Base-by-base conservation (phyloP, 2,888 invertebrate genomes). In the Cerastis rubricosa region DNA sequence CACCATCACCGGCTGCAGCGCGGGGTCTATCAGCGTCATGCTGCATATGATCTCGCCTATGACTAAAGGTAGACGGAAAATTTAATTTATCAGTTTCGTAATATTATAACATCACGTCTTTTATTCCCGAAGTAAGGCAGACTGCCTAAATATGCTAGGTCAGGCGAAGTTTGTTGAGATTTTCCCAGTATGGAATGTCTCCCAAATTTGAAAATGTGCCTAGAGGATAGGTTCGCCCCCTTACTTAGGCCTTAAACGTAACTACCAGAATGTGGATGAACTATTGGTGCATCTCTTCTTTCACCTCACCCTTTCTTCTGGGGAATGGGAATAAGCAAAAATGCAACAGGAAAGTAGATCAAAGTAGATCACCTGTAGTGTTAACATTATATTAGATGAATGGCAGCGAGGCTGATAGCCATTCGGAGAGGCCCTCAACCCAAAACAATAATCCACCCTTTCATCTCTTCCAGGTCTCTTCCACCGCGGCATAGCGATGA, bases 401-500 rank as follows among this genome's bases (percentile, higher is more conserved):
- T 54, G 54, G n/a, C n/a, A 54, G 54, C 54, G 54, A 54, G 5
- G 12, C 4, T n/a, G 11, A 54, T n/a, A 54, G n/a, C 4, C n/a
- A 9, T 0, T 57, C 6, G 4, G 54, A 12, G 5, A 6, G 1
- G n/a, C 57, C 17, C 8, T 3, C 0, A 59, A 3, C 2, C 8
- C 8, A 29, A 59, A 29, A 25, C 3, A 0, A 29, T 19, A 59
- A 3, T 29, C 22, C 19, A 22, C 19, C 59, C 40, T 64, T 43
- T 43, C n/a, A 43, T 64, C 17, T 12, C 3, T 71, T 74, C 6
- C 88, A 97, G 97, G 97, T 69, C 93, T 98, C 0, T 98, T 98
- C 92, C 98, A 98, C 89, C 97, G 97, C 73, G 98, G 97, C 0
- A 97, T 98, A 29, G 97, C 97, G 0, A 97, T 98, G 97, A 98